Percentiles rank a stretch among this genome's conserved stretches.
phyloP scores from a whole-genome alignment of 2,113 vertebrate genomes.

The Dicrurus megarhynchus region DNA sequence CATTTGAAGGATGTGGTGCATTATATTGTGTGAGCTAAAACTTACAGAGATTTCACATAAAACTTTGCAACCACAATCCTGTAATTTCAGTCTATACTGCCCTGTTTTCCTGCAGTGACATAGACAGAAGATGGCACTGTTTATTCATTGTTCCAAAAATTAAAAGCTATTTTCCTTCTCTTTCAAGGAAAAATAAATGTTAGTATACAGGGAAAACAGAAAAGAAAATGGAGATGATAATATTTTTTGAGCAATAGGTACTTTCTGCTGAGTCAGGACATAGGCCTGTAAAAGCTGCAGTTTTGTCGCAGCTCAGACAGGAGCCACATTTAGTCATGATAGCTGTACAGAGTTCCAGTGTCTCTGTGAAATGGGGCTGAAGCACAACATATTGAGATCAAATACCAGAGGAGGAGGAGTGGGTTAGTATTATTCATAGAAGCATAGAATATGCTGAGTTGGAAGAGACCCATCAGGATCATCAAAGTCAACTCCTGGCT shows the following conservation, averaged over 20 bases:
- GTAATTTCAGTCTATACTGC: not conserved
- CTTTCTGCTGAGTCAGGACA: not conserved
- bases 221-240: constrained; percentile 19
- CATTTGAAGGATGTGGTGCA: not conserved
- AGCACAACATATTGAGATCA: not conserved
- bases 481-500: not conserved
- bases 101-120: constrained; percentile 13
- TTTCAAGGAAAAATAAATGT: not conserved
- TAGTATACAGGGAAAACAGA: not conserved
- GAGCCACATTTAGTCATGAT: not conserved
- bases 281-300: not conserved
- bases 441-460: not conserved
- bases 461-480: not conserved
- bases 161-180: not conserved
- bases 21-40: not conserved
- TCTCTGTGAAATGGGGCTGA: not conserved
- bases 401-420: not conserved
- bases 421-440: not conserved
- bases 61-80: not conserved
- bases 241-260: not conserved
- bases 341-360: not conserved
- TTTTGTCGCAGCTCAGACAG: not conserved
- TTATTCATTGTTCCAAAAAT: constrained; percentile 49
- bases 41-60: not conserved
- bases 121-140: constrained; percentile 75